Evolutionary conservation across 2,888 invertebrate species (phyloP), one percentile per base, ranked within the genome.

Genomic region (Hypercompe scribonia): DNA sequence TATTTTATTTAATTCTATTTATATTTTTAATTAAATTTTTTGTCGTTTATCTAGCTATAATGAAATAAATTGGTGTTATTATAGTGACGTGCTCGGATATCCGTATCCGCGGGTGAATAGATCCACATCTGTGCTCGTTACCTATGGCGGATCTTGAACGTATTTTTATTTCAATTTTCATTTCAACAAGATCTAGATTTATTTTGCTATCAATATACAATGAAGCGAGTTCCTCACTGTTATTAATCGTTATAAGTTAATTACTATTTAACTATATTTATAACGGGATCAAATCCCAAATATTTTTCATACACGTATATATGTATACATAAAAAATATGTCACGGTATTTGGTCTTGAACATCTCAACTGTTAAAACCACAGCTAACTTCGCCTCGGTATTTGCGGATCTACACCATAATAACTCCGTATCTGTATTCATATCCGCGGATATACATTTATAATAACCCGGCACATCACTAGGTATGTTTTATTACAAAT

Each of bases 1-100:
- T 80, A 78, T 78, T 72, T 64, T 70, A 78, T 70, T 74, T 76
- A 66, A 73, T 46, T 61, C 66, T 46, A 73, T 79, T 72, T 67
- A 71, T 73, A 68, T 39, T 18, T 68, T 69, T 67, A 24, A 18
- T 58, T 61, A 72, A n/a, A 50, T 67, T 70, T 67, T 70, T 73
- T 74, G 31, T 73, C 69, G 69, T 54, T 50, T 50, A 75, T 70
- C 39, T 71, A 73, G n/a, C 64, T 54, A 75, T 73, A 54, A 36
- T 70, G 64, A 76, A 77, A 74, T 24, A n/a, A 74, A 77, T 66
- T 73, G 39, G 65, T 76, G 34, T 75, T 67, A 65, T 72, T 65
- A 70, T 61, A 72, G 21, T 54, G 50, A 54, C n/a, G 50, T n/a
- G 24, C n/a, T 21, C 10, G 11, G 50, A 54, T 54, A 54, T n/a